phyloP scores from a whole-genome alignment of 2,797 vertebrate genomes.

The Phalloptychus januarius region DNA sequence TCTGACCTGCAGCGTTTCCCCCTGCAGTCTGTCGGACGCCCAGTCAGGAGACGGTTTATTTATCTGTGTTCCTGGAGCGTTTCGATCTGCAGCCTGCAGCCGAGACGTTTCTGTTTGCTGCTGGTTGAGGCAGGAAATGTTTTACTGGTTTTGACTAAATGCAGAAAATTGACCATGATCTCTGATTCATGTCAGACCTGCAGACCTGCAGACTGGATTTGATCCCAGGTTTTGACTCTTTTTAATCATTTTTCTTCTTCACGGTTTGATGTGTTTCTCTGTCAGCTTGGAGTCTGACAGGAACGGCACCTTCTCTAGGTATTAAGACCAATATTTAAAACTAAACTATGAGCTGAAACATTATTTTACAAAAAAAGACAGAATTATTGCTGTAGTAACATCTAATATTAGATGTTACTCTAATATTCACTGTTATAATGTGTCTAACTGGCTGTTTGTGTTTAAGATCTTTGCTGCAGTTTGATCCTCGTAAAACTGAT shows the following conservation, averaged over 20 bases:
- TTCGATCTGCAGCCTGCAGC: conserved; percentile 39
- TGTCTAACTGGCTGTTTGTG: background rate
- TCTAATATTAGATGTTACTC: background rate
- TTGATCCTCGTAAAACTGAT: background rate
- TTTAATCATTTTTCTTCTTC: background rate
- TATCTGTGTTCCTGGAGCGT: conserved; percentile 13
- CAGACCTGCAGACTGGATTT: background rate
- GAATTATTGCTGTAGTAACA: background rate
- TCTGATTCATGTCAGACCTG: background rate
- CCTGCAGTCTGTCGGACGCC: background rate
- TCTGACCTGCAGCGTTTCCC: background rate
- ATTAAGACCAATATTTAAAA: background rate
- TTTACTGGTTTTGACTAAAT: background rate
- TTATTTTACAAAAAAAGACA: background rate
- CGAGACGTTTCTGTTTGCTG: background rate
- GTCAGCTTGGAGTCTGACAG: background rate
- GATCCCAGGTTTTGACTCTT: background rate
- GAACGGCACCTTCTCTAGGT: background rate
- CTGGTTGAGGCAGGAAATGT: conserved; percentile 3
- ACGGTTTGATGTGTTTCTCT: conserved; percentile 14
- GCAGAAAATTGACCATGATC: background rate
- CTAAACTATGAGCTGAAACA: background rate
- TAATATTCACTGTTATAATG: background rate
- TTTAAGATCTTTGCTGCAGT: background rate
- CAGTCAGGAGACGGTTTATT: background rate